Base-by-base conservation (phyloP, 2,888 invertebrate species). In the Zaprionus obscuricornis region DNA sequence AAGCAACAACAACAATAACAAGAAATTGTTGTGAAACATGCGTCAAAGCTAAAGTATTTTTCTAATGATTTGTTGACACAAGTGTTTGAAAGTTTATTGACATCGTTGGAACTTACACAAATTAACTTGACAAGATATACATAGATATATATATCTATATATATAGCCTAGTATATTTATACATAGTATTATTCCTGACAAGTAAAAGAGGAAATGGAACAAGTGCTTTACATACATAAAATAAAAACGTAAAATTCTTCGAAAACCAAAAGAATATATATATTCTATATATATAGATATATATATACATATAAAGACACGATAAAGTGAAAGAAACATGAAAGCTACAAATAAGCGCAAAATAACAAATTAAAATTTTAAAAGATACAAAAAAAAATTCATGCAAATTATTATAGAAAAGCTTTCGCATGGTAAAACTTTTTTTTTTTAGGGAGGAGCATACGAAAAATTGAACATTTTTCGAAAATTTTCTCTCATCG, bases 11-110 rank as follows among this genome's bases (percentile, higher is more conserved):
- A n/a, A n/a, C n/a, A n/a, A n/a, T n/a, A n/a, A n/a, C n/a, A n/a
- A n/a, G n/a, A n/a, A n/a, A n/a, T n/a, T n/a, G n/a, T n/a, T n/a
- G n/a, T n/a, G n/a, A n/a, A n/a, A n/a, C n/a, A n/a, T n/a, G n/a
- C n/a, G 17, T 17, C 20, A 39, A 29, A 20, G 37, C 11, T 18
- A 0, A 16, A 24, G 33, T 46, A 49, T 50, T 43, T 40, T 42
- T 72, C 56, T 54, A 66, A 60, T 50, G 39, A 56, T 72, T 55
- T 66, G 40, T 66, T 79, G 56, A 47, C 49, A 50, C 76, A 77
- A 57, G 56, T 74, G 67, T 29, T 14, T 11, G 5, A 55, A 33
- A 49, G 81, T 68, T 57, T 66, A 66, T 66, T 65, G 57, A 66
- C 58, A 66, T 37, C 31, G 10, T n/a, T 4, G 3, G 27, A 27